Conservation (phyloP, 2,113 vertebrate genomes). For the Mugil cephalus region DNA sequence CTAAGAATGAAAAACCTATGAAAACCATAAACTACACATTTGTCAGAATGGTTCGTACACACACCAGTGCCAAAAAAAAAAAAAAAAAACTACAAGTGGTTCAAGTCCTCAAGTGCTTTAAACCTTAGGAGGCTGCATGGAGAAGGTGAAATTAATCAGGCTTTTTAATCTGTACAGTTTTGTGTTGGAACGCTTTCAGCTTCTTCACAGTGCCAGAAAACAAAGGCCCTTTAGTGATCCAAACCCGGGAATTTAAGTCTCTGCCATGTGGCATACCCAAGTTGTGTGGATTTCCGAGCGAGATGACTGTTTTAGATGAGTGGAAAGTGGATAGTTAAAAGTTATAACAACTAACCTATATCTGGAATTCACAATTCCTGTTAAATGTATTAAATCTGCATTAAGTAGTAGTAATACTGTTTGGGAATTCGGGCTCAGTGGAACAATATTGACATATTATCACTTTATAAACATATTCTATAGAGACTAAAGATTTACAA, state of each 20-base stretch:
- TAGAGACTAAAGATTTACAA: no score
- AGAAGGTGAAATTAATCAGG: slow-evolving; percentile 66
- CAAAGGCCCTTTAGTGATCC: slow-evolving; percentile 45
- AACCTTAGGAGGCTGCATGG: slow-evolving; percentile 36
- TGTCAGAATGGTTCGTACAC: slow-evolving; percentile 23
- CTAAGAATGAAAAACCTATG: not conserved
- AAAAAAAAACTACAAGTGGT: slow-evolving; percentile 50
- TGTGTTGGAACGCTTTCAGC: slow-evolving; percentile 55
- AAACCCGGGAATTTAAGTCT: slow-evolving; percentile 51
- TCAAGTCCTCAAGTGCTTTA: slow-evolving; percentile 57
- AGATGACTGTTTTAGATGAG: slow-evolving; percentile 38
- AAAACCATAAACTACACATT: slow-evolving; percentile 25
- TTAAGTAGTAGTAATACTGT: no score
- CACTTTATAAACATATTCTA: no score
- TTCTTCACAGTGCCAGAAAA: slow-evolving; percentile 58
- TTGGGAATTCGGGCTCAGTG: no score
- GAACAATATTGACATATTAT: no score
- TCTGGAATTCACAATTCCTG: not conserved
- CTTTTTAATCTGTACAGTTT: slow-evolving; percentile 63
- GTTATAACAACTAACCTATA: no score
- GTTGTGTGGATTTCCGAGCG: slow-evolving; percentile 40
- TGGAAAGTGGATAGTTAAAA: slow-evolving; percentile 1
- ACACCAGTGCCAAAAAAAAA: not conserved
- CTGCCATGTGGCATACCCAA: slow-evolving; percentile 51
- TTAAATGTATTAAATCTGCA: no score